Evolutionary conservation across 2,888 invertebrate species (phyloP).

Genomic region (Isoperla grammatica): DNA sequence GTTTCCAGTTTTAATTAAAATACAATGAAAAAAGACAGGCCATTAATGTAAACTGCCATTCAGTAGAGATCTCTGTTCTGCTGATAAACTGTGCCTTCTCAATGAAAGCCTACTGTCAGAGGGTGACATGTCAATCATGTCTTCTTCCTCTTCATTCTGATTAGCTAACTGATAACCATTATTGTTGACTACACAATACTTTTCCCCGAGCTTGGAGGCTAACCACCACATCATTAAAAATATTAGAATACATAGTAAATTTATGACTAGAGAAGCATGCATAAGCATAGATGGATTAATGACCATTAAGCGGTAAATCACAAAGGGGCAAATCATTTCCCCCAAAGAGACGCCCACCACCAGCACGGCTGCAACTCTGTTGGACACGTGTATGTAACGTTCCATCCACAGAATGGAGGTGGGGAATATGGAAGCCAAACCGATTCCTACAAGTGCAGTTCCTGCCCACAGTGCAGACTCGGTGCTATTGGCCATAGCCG

Average conservation of each 20-base stretch:
- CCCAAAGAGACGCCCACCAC: slow-evolving; percentile 44
- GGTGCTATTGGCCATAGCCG: slow-evolving; percentile 35
- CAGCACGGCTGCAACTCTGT: slow-evolving; percentile 44
- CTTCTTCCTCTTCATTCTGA: slow-evolving; percentile 34
- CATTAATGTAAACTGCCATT: slow-evolving; percentile 21
- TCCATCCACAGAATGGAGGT: slow-evolving; percentile 45
- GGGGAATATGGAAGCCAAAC: slow-evolving; percentile 46
- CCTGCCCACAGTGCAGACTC: slow-evolving; percentile 41
- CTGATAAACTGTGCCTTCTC: slow-evolving; percentile 15
- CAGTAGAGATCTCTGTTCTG: slow-evolving; percentile 24
- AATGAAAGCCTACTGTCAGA: slow-evolving; percentile 11
- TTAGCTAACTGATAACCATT: slow-evolving; percentile 34
- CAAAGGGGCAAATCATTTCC: slow-evolving; percentile 42
- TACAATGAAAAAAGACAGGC: slow-evolving; percentile 13
- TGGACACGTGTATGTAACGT: slow-evolving; percentile 42
- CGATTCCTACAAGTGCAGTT: slow-evolving; percentile 42
- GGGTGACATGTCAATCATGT: slow-evolving; percentile 29
- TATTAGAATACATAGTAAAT: slow-evolving; percentile 36
- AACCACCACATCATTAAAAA: slow-evolving; percentile 40
- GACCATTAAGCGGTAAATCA: slow-evolving; percentile 41
- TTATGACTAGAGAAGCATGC: slow-evolving; percentile 39
- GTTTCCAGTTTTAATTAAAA: neutral
- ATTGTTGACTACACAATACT: slow-evolving; percentile 29
- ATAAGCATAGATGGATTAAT: slow-evolving; percentile 40
- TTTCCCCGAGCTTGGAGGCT: slow-evolving; percentile 36